Conservation (phyloP, 2,797 vertebrate genomes). For the Gymnopithys bicolor region DNA sequence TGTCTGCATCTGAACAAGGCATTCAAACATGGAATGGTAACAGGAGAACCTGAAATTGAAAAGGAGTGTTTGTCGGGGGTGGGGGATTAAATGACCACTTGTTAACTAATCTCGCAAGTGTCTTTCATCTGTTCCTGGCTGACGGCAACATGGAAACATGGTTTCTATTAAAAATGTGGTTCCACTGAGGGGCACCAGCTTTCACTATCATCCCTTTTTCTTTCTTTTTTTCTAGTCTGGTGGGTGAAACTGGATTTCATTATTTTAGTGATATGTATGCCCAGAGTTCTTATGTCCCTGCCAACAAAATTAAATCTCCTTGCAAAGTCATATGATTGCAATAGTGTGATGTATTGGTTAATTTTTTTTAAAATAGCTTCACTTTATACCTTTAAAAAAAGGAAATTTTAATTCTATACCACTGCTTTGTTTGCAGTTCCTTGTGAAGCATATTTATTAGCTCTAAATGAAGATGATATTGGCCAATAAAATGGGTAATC, state of each 20-base stretch:
- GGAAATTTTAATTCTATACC: background rate
- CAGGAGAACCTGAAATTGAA: background rate
- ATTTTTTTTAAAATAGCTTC: background rate
- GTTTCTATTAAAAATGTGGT: slow-evolving; percentile 71
- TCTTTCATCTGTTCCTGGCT: slow-evolving; percentile 72
- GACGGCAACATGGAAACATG: slow-evolving; percentile 43
- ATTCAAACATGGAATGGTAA: background rate
- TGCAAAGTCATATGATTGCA: slow-evolving; percentile 19
- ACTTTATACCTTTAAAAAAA: background rate
- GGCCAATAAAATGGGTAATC: background rate
- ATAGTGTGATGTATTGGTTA: background rate
- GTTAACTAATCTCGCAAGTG: slow-evolving; percentile 63
- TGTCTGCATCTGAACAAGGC: background rate
- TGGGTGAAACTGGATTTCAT: slow-evolving; percentile 66
- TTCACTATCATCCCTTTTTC: slow-evolving; percentile 25
- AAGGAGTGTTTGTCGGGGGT: slow-evolving; percentile 2
- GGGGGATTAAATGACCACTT: slow-evolving; percentile 51
- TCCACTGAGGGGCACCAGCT: slow-evolving; percentile 13
- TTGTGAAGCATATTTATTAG: slow-evolving; percentile 9
- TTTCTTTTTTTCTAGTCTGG: background rate
- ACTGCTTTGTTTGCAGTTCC: background rate
- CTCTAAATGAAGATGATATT: slow-evolving; percentile 8
- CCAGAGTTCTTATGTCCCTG: slow-evolving; percentile 28
- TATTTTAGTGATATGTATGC: slow-evolving; percentile 20
- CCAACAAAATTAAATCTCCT: slow-evolving; percentile 61